phyloP scores from a whole-genome alignment of 2,888 invertebrate genomes.

The Lobophora halterata region DNA sequence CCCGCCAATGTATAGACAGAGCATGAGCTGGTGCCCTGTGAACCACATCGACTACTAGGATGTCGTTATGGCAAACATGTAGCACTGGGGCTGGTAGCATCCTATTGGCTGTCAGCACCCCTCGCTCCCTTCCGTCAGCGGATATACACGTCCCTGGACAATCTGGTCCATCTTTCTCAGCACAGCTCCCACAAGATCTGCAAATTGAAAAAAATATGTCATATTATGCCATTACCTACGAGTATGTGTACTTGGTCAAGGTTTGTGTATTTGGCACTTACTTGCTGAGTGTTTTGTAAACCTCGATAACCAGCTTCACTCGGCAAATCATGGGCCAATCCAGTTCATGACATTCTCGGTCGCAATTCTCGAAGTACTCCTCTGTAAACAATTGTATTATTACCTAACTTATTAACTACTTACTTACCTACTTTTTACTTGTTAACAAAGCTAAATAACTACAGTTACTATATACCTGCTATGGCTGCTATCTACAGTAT shows the following conservation, averaged over 20 bases:
- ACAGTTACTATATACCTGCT: too few relatives aligned
- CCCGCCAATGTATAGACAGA: conserved; percentile 90
- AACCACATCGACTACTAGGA: conserved; percentile 87
- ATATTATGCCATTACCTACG: too few relatives aligned
- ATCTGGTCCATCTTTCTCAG: conserved; percentile 76
- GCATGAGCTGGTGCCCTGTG: conserved; percentile 87
- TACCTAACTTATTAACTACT: too few relatives aligned
- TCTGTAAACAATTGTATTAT: conserved; percentile 76
- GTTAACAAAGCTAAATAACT: too few relatives aligned
- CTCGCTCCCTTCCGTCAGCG: conserved; percentile 83
- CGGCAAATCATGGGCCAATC: conserved; percentile 91
- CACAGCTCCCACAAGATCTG: conserved; percentile 85
- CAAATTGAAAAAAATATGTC: too few relatives aligned
- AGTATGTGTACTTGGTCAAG: neutral
- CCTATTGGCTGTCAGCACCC: conserved; percentile 85
- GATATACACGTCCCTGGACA: conserved; percentile 84
- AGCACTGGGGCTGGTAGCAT: conserved; percentile 82
- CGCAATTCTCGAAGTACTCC: conserved; percentile 86
- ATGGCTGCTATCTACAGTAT: too few relatives aligned
- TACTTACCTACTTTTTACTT: too few relatives aligned
- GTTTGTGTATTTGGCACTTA: conserved; percentile 51
- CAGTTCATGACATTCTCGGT: conserved; percentile 87
- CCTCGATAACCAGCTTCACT: conserved; percentile 87
- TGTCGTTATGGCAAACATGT: conserved; percentile 88
- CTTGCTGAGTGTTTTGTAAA: conserved; percentile 86